phyloP scores from a whole-genome alignment of 2,797 vertebrate species.

The Petrocephalus schoutedeni region DNA sequence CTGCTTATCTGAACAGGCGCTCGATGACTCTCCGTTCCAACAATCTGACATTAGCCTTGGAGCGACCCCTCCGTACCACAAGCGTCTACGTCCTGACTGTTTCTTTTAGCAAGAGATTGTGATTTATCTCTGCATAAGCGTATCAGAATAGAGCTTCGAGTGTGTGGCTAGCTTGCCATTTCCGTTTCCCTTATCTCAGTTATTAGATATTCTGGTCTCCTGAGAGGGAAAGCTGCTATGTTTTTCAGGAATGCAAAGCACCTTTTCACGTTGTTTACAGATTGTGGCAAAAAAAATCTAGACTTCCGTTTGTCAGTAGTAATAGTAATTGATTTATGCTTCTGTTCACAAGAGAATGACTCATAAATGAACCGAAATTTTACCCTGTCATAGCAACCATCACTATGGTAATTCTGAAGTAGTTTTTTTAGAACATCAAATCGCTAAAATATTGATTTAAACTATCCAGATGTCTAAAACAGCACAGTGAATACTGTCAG shows the following conservation, averaged over 20 bases:
- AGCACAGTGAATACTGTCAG: neutral
- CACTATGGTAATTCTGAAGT: neutral
- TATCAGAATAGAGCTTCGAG: neutral
- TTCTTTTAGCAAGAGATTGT: neutral
- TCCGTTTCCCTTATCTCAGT: neutral
- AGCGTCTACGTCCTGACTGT: neutral
- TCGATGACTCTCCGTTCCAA: neutral
- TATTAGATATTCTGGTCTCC: neutral
- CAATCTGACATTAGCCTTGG: neutral
- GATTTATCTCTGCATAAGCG: neutral
- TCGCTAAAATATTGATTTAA: neutral
- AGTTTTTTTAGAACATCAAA: neutral
- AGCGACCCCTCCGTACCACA: neutral
- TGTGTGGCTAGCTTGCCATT: neutral
- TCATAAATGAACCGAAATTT: neutral
- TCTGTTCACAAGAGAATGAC: neutral
- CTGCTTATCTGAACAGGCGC: neutral
- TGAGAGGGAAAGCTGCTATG: neutral
- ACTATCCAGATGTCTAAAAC: neutral
- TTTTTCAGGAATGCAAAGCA: neutral
- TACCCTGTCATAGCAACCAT: neutral
- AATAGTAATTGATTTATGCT: neutral
- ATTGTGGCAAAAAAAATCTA: neutral
- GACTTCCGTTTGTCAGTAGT: neutral
- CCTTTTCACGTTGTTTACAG: neutral